Base-by-base conservation (phyloP, 1,140 invertebrate species). In the Cydia splendana region DNA sequence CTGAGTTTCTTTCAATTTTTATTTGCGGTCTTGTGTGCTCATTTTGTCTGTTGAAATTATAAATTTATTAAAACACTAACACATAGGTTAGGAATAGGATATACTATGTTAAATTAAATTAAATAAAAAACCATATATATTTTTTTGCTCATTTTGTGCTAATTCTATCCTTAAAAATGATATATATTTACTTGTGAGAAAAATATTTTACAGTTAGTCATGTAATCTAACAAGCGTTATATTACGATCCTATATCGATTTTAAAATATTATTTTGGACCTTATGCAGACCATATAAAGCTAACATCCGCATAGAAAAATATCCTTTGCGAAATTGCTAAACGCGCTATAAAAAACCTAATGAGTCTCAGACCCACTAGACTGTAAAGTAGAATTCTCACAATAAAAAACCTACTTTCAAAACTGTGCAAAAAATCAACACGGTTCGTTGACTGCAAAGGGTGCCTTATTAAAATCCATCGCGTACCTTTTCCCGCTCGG, bases 391-490 rank as follows among this genome's bases (percentile, higher is more conserved):
- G 28, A 81, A 79, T 90, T 87, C 86, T 87, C 85, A 87, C 84
- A 82, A 84, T 84, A 80, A 79, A 76, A 75, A 28, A 78, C 77
- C 74, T 73, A 76, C 62, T 74, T 80, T 79, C 76, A 65, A 80
- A 84, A 81, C 81, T 73, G 78, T 77, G 87, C 85, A 87, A 89
- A 91, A 91, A 92, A 88, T 85, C 83, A 79, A 83, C 78, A 87
- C 82, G 88, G 84, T 86, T 79, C 83, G 84, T 76, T 87, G 84
- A 80, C 82, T 79, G 78, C 78, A 80, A 85, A 87, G 89, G 88
- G 88, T 87, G 85, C 84, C 81, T 82, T 89, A 89, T 87, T 86
- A 88, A 83, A 84, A 81, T 83, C 79, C 28, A 67, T 84, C 77
- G 45, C 79, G 77, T 38, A 86, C 84, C 84, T 85, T 77, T 78